Evolutionary conservation across 2,888 invertebrate species (phyloP).

Genomic region (Catocala sponsa): DNA sequence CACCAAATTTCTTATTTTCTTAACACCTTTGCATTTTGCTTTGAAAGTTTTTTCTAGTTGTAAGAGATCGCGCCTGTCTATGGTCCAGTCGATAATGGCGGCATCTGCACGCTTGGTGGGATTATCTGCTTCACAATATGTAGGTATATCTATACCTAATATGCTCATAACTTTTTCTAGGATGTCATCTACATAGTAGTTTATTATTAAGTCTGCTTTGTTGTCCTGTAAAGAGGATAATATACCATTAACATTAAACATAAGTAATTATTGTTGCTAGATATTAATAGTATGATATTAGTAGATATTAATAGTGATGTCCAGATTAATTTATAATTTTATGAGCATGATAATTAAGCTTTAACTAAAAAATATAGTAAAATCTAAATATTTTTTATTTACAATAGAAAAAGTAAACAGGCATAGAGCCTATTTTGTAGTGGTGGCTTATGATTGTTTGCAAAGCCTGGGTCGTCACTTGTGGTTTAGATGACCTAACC

Average conservation of each 20-base stretch:
- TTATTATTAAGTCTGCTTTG: slow-evolving; percentile 96
- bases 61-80: slow-evolving; percentile 88
- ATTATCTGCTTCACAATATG: slow-evolving; percentile 90
- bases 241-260: slow-evolving; percentile 16
- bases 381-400: no score
- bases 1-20: slow-evolving; percentile 75
- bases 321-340: no score
- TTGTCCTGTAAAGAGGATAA: slow-evolving; percentile 91
- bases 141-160: slow-evolving; percentile 92
- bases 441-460: no score
- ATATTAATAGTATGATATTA: no score
- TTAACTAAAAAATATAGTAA: no score
- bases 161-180: slow-evolving; percentile 92
- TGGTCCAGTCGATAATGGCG: slow-evolving; percentile 91
- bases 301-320: no score
- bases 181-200: slow-evolving; percentile 96
- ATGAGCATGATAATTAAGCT: no score
- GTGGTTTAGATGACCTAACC: no score
- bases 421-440: no score
- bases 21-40: slow-evolving; percentile 81
- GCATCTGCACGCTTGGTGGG: slow-evolving; percentile 88
- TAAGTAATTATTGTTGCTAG: not conserved
- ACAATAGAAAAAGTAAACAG: no score
- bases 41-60: slow-evolving; percentile 89
- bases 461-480: no score